Percentiles rank a stretch among this genome's conserved stretches.
Evolutionary conservation across 2,113 vertebrate species (phyloP).

Genomic region (Rutilus rutilus): DNA sequence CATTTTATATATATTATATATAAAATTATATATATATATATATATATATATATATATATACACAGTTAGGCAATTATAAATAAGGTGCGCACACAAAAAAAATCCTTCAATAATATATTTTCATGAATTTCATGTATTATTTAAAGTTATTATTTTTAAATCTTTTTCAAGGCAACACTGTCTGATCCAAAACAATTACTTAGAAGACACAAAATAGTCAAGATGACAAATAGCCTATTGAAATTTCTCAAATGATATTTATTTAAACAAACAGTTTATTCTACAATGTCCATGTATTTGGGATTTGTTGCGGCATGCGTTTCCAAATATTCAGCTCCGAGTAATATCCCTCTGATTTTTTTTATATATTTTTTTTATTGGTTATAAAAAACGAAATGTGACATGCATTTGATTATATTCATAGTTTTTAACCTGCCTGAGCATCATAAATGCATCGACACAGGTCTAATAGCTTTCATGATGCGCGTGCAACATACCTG

Average conservation of each 20-base stretch:
- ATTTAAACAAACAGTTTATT: background rate
- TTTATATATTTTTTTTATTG: too few species aligned
- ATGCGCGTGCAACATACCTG: slow-evolving; percentile 56
- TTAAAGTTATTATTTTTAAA: background rate
- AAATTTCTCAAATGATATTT: background rate
- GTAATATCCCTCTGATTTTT: background rate
- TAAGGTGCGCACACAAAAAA: too few species aligned
- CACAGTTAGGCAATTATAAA: background rate
- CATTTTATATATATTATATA: background rate
- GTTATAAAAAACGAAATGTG: background rate
- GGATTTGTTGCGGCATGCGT: background rate
- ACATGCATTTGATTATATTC: background rate
- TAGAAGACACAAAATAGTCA: background rate
- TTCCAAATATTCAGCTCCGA: background rate
- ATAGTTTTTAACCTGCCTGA: background rate
- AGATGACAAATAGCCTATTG: background rate
- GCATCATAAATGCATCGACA: background rate
- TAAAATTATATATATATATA: background rate
- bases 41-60: background rate
- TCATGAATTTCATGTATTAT: too few species aligned
- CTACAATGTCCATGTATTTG: background rate
- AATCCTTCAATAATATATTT: too few species aligned
- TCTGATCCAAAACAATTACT: background rate
- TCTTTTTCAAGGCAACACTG: background rate
- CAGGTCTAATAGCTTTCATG: background rate